A percentile compares a stretch with the other conserved stretches of the same genome.
phyloP scores from a whole-genome alignment of 2,888 invertebrate genomes.

The Cyrtodaria siliqua region DNA sequence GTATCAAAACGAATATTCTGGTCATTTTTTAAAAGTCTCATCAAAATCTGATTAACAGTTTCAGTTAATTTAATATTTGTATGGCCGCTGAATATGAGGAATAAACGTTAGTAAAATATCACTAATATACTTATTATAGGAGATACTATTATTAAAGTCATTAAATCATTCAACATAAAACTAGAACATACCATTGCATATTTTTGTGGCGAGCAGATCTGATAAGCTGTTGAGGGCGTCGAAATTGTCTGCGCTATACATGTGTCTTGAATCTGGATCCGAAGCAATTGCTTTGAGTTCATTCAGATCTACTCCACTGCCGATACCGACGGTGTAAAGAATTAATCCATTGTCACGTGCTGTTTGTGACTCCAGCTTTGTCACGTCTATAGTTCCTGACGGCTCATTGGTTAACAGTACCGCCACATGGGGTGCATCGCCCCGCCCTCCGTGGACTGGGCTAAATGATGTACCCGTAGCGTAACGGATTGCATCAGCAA shows the following conservation, averaged over 20 bases:
- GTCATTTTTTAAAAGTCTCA: too few species aligned
- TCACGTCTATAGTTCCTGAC: constrained; percentile 69
- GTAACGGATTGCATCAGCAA: constrained; percentile 72
- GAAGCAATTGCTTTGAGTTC: constrained; percentile 75
- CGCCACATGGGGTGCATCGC: constrained; percentile 68
- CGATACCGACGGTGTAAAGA: constrained; percentile 70
- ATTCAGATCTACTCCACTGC: constrained; percentile 60
- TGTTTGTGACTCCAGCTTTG: constrained; percentile 70
- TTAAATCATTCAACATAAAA: too few species aligned
- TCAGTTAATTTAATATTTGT: too few species aligned
- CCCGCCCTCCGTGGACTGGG: constrained; percentile 72
- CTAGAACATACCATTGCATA: constrained; percentile 70
- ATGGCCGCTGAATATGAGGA: too few species aligned
- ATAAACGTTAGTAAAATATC: too few species aligned
- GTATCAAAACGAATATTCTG: too few species aligned
- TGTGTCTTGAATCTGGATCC: constrained; percentile 66
- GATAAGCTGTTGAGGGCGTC: constrained; percentile 63
- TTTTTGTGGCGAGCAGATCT: constrained; percentile 62
- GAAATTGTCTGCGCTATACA: constrained; percentile 67
- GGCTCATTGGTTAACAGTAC: constrained; percentile 72
- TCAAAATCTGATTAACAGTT: too few species aligned
- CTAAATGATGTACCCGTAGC: constrained; percentile 74
- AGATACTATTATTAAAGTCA: too few species aligned
- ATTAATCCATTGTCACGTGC: constrained; percentile 72
- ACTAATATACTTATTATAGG: too few species aligned